Evolutionary conservation across 2,797 vertebrate species (phyloP).

Genomic region (Tympanoctomys barrerae): DNA sequence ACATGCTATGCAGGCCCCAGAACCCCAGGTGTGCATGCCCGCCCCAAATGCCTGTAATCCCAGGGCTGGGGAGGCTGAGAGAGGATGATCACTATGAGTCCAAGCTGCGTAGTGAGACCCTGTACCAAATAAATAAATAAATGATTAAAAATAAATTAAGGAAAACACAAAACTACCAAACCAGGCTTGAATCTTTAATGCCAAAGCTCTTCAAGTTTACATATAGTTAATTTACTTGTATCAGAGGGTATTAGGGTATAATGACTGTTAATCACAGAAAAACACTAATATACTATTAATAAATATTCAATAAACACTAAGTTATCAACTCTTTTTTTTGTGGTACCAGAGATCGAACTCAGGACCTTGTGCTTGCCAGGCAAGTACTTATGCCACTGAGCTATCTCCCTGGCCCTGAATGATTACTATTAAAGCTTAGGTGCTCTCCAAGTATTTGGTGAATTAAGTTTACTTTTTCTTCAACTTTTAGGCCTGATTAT

Average conservation of each 20-base stretch:
- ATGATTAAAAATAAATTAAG: too few species aligned
- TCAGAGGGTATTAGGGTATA: neutral
- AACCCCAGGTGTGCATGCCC: too few species aligned
- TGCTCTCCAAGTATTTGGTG: neutral
- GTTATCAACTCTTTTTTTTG: neutral
- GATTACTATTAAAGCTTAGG: neutral
- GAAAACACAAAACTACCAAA: neutral
- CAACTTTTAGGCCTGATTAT: neutral
- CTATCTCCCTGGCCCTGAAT: too few species aligned
- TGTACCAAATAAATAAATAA: too few species aligned
- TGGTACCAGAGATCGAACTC: too few species aligned
- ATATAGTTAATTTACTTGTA: neutral
- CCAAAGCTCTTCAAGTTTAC: constrained; percentile 13
- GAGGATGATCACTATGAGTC: too few species aligned
- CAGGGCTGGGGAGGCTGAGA: too few species aligned
- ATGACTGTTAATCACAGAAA: neutral
- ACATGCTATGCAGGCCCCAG: too few species aligned
- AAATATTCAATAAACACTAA: constrained; percentile 7
- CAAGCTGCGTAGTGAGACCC: too few species aligned
- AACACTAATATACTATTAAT: neutral
- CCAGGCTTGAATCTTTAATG: neutral
- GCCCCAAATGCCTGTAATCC: too few species aligned
- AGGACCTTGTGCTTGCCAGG: too few species aligned
- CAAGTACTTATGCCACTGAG: too few species aligned
- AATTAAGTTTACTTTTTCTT: constrained; percentile 40